Percentiles rank a stretch among this genome's conserved stretches.
phyloP scores from a whole-genome alignment of 2,888 invertebrate species.

The Sinodicranocentrus sp. region DNA sequence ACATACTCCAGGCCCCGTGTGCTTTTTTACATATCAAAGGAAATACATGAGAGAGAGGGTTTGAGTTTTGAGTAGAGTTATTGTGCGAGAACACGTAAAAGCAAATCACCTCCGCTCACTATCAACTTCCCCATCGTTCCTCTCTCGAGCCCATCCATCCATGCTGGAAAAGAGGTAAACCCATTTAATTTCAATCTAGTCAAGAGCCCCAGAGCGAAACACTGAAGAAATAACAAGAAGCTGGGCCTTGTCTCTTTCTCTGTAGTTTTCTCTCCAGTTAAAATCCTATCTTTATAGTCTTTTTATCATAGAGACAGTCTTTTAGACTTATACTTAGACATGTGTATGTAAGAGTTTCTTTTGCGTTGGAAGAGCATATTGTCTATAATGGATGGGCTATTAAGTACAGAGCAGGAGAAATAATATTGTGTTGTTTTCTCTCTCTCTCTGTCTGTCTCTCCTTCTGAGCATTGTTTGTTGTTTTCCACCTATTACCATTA shows the following conservation, averaged over 20 bases:
- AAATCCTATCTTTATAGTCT: no score
- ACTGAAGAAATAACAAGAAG: conserved; percentile 6
- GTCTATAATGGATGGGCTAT: conserved; percentile 38
- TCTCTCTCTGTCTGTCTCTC: neutral
- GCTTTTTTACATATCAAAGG: conserved; percentile 41
- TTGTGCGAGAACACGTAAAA: conserved; percentile 49
- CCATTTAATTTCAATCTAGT: conserved; percentile 50
- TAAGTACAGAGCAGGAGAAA: neutral
- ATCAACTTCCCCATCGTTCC: conserved; percentile 34
- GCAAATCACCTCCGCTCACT: conserved; percentile 37
- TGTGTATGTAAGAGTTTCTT: no score
- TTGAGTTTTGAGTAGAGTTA: conserved; percentile 29
- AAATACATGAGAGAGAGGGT: no score
- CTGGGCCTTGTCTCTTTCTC: neutral
- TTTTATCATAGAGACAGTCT: neutral
- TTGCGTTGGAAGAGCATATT: neutral
- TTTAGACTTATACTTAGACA: no score
- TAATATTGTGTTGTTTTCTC: neutral
- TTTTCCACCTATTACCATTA: conserved; percentile 2
- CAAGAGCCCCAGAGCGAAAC: conserved; percentile 35
- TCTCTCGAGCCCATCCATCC: conserved; percentile 10
- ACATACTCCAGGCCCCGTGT: neutral
- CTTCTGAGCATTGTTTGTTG: conserved; percentile 23
- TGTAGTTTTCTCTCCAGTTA: neutral
- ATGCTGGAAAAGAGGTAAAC: conserved; percentile 35